Evolutionary conservation across 2,797 vertebrate genomes (phyloP), one percentile per base, ranked within the genome.

Genomic region (Crocidura indochinensis): DNA sequence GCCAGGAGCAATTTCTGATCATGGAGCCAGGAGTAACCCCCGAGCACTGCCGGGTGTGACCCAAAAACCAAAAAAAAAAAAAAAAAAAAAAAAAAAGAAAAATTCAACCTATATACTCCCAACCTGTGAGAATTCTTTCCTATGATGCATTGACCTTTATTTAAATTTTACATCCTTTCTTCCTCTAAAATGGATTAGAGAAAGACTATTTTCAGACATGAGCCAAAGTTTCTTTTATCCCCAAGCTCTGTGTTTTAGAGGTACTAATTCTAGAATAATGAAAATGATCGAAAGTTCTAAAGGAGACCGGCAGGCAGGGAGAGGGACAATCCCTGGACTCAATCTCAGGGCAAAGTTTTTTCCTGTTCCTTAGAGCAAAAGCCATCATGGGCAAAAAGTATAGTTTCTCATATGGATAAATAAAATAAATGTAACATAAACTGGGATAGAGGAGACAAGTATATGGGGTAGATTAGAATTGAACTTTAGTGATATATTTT

Each of bases 391-490:
- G 20, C 73, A 80, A 76, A 15, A 10, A 86, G 31, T 6, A 2
- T 79, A 72, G 29, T 84, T 76, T 84, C 53, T 92, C 22, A 84
- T 46, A 62, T 82, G 51, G 27, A 91, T 26, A 88, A 82, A 64
- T 74, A 44, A 82, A 76, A 77, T 72, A 82, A 14, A 53, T 53
- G 17, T 2, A 53, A 1, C 51, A n/a, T n/a, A 38, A 53, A 53
- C 17, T 53, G 51, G 51, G 51, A 53, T 11, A 53, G 51, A 53
- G 11, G 10, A 53, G 51, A 53, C 51, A 53, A 53, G 17, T 53
- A 11, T 53, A 53, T 38, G 51, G 51, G 17, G 51, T 53, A 53
- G 51, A 53, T 14, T 53, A 53, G 51, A 53, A 53, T 53, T 4
- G 11, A 14, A 53, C 49, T 53, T 14, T 12, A 17, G 51, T 53